Percentiles rank a stretch among this genome's conserved stretches.
These are phyloP conservation scores for Bovichtus diacanthus DNA, from an alignment of 2,797 vertebrate genomes.

Conservation along the genomic window DNA sequence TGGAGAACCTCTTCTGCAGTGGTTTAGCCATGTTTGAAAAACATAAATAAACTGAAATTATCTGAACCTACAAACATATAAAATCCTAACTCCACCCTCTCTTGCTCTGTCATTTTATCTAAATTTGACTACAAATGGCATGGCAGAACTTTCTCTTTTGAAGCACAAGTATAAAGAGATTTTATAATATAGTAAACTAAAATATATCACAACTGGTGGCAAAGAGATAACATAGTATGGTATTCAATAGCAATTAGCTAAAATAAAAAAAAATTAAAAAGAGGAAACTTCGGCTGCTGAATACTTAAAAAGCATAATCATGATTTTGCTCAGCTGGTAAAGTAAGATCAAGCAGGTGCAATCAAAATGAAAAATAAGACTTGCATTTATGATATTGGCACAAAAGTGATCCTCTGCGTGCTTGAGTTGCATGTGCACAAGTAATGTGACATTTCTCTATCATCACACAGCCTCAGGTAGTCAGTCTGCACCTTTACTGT, in stretches of 20 bases:
- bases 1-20: conserved; percentile 54
- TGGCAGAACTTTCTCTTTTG: conserved; percentile 61
- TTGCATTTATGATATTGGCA: conserved; percentile 10
- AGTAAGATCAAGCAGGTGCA: conserved; percentile 24
- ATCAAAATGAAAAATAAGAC: conserved; percentile 33
- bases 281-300: neutral
- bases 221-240: conserved; percentile 24
- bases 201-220: conserved; percentile 54
- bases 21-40: conserved; percentile 72
- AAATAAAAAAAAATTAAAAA: too few species aligned
- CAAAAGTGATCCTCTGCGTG: neutral
- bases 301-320: conserved; percentile 3
- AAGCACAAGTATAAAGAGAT: conserved; percentile 69
- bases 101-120: conserved; percentile 84
- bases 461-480: conserved; percentile 13
- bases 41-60: conserved; percentile 75
- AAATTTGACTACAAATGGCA: conserved; percentile 72
- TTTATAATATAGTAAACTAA: conserved; percentile 67
- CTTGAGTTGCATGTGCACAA: neutral
- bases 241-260: conserved; percentile 18
- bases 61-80: conserved; percentile 77
- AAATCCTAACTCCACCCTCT: conserved; percentile 80
- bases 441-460: conserved; percentile 10
- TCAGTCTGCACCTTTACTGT: conserved; percentile 27
- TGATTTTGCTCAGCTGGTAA: conserved; percentile 37